Conservation (phyloP, 2,888 invertebrate genomes). For the Microctonus hyperodae region DNA sequence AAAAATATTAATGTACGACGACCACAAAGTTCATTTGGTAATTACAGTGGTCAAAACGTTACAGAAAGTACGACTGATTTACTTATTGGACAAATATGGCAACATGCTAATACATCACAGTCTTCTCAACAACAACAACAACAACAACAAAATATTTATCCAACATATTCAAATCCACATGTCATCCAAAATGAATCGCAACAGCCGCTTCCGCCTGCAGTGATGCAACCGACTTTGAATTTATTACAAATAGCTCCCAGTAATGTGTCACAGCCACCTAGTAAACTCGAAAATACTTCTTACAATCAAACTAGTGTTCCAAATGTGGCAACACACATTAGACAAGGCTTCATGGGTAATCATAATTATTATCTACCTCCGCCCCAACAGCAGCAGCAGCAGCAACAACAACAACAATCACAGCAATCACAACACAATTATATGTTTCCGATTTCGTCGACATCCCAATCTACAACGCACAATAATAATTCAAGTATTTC, state of each 20-base stretch:
- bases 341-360: constrained; percentile 18
- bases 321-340: constrained; percentile 34
- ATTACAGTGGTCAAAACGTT: constrained; percentile 33
- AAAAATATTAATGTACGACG: constrained; percentile 53
- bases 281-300: constrained; percentile 37
- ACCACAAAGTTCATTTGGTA: constrained; percentile 46
- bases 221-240: constrained; percentile 32
- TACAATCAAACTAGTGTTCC: constrained; percentile 31
- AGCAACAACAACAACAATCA: background rate
- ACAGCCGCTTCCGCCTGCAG: constrained; percentile 22
- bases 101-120: constrained; percentile 47
- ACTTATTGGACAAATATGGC: constrained; percentile 57
- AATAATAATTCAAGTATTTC: constrained; percentile 39
- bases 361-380: constrained; percentile 28
- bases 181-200: constrained; percentile 8
- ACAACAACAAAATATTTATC: constrained; percentile 38
- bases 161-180: constrained; percentile 12
- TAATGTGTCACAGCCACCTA: constrained; percentile 36
- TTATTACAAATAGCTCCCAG: constrained; percentile 42
- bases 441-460: constrained; percentile 30
- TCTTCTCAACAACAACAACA: too few relatives aligned
- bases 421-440: constrained; percentile 33
- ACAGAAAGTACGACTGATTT: constrained; percentile 50
- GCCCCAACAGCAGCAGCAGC: constrained; percentile 20
- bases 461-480: constrained; percentile 14